Evolutionary conservation across 2,888 invertebrate species (phyloP), one percentile per base, ranked within the genome.

Genomic region (Anoplius nigerrimus): DNA sequence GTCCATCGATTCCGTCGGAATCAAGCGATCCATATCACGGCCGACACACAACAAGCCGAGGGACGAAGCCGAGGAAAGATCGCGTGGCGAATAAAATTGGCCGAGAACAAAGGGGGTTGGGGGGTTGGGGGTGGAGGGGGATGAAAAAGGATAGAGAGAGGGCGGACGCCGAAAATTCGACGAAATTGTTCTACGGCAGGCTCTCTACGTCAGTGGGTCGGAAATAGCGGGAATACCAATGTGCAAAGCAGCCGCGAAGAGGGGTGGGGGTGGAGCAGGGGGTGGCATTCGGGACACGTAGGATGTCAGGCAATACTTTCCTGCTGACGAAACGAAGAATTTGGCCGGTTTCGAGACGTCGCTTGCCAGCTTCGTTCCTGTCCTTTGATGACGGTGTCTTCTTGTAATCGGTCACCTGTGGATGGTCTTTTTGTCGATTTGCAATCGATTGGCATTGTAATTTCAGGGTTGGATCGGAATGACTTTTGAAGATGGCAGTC

Each of bases 241-340:
- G 83, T 71, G 76, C 76, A 75, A 79, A 79, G 74, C 69, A 72
- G 72, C 66, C 53, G 22, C 34, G 34, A 27, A 27, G 69, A 69
- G 59, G 61, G 70, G 63, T 46, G 55, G 45, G 53, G 58, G 8
- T 34, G 66, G 48, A 68, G 46, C 66, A 46, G 42, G 46, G 53
- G 53, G 51, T 66, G 52, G 72, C 79, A 84, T 84, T 84, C 84
- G 66, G 66, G 74, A 78, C 84, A 85, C 85, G 84, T 84, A 83
- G 74, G 53, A 60, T 71, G 74, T 69, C 57, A 75, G 72, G 80
- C 82, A 81, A 84, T 83, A 83, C 80, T 82, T 80, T 74, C 65
- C 75, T 78, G 75, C 69, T 80, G 78, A 72, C 78, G 82, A 81
- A 79, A 84, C 82, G 82, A 81, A 79, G 77, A 82, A 84, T 84